Evolutionary conservation across 2,888 invertebrate genomes (phyloP), one percentile per base, ranked within the genome.

Genomic region (Cataglyphis livida): DNA sequence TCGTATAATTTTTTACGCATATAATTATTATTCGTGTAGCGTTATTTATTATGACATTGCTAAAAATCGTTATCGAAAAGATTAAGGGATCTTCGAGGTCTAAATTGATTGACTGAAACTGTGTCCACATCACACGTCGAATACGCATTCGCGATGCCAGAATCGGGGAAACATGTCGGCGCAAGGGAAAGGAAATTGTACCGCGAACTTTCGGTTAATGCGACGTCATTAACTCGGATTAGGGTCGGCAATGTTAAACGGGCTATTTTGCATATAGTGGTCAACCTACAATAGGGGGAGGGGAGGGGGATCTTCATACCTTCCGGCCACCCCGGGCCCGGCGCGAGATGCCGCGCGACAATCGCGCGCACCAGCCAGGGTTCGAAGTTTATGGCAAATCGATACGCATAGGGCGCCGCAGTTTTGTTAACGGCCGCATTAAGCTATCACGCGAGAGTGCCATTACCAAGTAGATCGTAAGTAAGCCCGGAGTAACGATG

Each of bases 391-490:
- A 93, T 90, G 88, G 91, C 84, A 89, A 92, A 93, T 93, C 93
- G 91, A 93, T 93, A 91, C 87, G 75, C 87, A 74, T 54, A 15
- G n/a, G 25, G 38, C 57, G 21, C 57, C 32, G 65, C 85, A 92
- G 90, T 93, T 93, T 93, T 91, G 92, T 91, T 92, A 93, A 93
- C 93, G 91, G 88, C 88, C 70, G 89, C 90, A 91, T 93, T 92
- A 93, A 92, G 92, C 92, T 91, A 93, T 92, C 93, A 91, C 91
- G 92, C 92, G 90, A 92, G 87, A 90, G 90, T 88, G 88, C 92
- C 91, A 91, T 92, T 90, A 91, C 87, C 88, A 85, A 88, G 85
- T 85, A 89, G 91, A 92, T 93, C 91, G 92, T 92, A 92, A 89
- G 89, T 90, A 87, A 89, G 44, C 57, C 38, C 66, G 73, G 74